A percentile compares a stretch with the other conserved stretches of the same genome.
Conservation (phyloP, 2,888 invertebrate genomes). For the Oscheius onirici region DNA sequence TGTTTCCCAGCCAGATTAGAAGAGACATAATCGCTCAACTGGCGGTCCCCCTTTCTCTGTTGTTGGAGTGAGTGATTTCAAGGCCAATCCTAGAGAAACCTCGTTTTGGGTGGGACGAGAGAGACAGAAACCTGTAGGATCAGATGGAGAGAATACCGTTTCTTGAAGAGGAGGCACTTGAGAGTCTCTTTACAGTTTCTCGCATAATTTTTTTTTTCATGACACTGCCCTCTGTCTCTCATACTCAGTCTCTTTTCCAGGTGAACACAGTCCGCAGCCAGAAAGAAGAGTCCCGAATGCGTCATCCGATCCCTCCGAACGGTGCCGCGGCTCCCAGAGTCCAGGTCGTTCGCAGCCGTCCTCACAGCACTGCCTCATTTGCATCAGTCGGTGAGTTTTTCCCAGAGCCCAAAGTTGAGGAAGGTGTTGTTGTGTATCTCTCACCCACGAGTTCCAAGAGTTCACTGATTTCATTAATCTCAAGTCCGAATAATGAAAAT, state of each 20-base stretch:
- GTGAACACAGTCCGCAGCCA: slow-evolving; percentile 51
- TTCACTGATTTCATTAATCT: not conserved
- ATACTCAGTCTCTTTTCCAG: not conserved
- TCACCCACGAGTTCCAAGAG: not conserved
- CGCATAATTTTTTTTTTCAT: not conserved
- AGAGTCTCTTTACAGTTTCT: not conserved
- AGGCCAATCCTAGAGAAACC: too few relatives aligned
- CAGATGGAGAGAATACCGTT: not conserved
- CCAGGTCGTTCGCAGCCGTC: slow-evolving; percentile 49
- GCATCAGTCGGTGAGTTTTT: slow-evolving; percentile 44
- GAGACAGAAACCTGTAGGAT: too few relatives aligned
- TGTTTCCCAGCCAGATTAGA: too few relatives aligned
- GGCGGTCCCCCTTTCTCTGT: too few relatives aligned
- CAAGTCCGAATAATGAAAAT: too few relatives aligned
- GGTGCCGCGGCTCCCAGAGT: slow-evolving; percentile 26
- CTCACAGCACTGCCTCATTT: slow-evolving; percentile 52
- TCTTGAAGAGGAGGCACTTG: not conserved
- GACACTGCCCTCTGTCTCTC: too few relatives aligned
- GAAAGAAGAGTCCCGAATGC: slow-evolving; percentile 56
- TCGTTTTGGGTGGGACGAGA: too few relatives aligned
- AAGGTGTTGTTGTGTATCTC: not conserved
- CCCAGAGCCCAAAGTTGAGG: not conserved
- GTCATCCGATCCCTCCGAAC: slow-evolving; percentile 49
- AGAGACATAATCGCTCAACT: too few relatives aligned
- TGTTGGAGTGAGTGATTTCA: too few relatives aligned